phyloP scores from a whole-genome alignment of 2,888 invertebrate species.

The Rotaria magnacalcarata region DNA sequence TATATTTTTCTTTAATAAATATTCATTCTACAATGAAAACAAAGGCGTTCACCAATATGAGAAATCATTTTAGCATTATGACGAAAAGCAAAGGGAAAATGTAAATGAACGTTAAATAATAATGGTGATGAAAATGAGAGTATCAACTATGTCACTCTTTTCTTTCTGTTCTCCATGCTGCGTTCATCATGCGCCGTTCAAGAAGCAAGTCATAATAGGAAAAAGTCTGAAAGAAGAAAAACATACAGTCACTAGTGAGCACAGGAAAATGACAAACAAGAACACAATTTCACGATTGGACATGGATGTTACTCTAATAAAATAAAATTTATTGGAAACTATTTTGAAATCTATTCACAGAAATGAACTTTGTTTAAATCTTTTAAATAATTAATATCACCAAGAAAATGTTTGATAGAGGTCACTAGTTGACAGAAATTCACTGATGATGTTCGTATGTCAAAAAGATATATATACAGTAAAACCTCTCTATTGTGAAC shows the following conservation, averaged over 20 bases:
- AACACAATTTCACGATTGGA: too few species aligned
- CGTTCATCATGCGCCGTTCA: neutral
- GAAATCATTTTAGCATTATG: neutral
- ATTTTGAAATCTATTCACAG: neutral
- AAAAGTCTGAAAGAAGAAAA: too few species aligned
- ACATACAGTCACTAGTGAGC: too few species aligned
- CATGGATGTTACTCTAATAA: neutral
- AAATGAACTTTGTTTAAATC: neutral
- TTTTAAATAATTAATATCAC: neutral
- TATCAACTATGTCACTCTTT: neutral
- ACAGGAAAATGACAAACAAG: too few species aligned
- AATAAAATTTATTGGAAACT: neutral
- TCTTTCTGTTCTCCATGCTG: neutral
- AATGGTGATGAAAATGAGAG: neutral
- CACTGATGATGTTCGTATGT: too few species aligned
- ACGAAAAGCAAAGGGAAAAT: neutral
- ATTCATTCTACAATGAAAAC: neutral
- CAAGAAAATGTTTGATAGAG: neutral
- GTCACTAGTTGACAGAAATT: neutral
- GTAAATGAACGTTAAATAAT: neutral
- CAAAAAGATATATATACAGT: too few species aligned
- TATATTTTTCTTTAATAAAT: neutral
- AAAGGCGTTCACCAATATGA: too few species aligned
- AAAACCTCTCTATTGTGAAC: too few species aligned
- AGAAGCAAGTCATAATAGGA: too few species aligned